A percentile compares a stretch with the other conserved stretches of the same genome.
Conservation (phyloP, 2,888 invertebrate genomes). For the Nephrotoma flavescens region DNA sequence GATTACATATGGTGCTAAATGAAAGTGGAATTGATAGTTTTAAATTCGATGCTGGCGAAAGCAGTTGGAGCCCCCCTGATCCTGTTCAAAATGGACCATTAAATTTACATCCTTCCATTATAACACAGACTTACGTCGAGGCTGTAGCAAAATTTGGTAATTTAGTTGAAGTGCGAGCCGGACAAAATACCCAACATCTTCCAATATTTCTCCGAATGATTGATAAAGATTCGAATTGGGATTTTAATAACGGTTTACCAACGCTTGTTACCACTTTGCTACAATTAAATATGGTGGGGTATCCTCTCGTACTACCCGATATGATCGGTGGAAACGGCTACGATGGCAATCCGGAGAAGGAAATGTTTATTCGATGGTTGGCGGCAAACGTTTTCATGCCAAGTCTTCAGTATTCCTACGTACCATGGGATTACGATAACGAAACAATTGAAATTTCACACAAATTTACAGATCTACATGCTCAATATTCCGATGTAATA, state of each 20-base stretch:
- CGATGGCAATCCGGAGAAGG: constrained; percentile 36
- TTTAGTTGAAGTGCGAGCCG: constrained; percentile 51
- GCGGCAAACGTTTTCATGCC: constrained; percentile 65
- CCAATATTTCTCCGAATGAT: constrained; percentile 58
- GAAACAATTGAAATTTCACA: constrained; percentile 46
- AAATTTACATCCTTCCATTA: constrained; percentile 29
- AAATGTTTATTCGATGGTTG: constrained; percentile 58
- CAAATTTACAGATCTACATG: constrained; percentile 50
- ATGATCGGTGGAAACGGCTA: constrained; percentile 57
- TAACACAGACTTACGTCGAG: constrained; percentile 37
- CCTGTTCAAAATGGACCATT: constrained; percentile 39
- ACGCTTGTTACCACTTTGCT: constrained; percentile 46
- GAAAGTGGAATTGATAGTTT: constrained; percentile 54
- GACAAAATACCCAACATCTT: constrained; percentile 43
- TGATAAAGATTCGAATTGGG: constrained; percentile 55
- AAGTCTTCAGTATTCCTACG: constrained; percentile 57
- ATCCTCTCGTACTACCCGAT: constrained; percentile 59
- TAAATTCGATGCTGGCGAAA: constrained; percentile 68
- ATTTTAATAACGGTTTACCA: constrained; percentile 46
- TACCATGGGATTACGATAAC: constrained; percentile 57
- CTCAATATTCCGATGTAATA: constrained; percentile 43
- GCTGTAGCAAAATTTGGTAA: constrained; percentile 39
- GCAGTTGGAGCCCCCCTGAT: constrained; percentile 42
- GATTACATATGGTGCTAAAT: constrained; percentile 35
- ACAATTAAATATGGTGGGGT: constrained; percentile 32